phyloP scores from a whole-genome alignment of 2,113 vertebrate species.

The Ranitomeya imitator region DNA sequence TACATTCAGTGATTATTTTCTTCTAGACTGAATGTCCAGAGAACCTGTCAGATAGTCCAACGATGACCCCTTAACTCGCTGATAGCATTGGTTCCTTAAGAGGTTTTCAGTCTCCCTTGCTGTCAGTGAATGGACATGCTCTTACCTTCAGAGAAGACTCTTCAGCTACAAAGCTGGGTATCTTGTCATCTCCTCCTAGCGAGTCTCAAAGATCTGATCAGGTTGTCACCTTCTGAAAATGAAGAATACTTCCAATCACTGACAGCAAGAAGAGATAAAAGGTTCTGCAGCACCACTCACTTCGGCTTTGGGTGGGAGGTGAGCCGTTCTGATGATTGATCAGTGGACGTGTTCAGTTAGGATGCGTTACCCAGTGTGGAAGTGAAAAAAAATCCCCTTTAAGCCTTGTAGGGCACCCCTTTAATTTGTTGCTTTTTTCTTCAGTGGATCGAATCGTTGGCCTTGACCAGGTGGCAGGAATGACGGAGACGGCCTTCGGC shows the following conservation, averaged over 20 bases:
- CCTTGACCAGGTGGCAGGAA: conserved; percentile 95
- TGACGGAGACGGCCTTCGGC: conserved; percentile 95
- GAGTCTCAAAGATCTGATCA: background rate
- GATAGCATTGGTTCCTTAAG: background rate
- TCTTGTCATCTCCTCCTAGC: background rate
- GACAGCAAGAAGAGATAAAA: background rate
- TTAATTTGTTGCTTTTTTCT: background rate
- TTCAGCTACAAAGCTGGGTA: background rate
- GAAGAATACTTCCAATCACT: background rate
- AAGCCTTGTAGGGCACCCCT: background rate
- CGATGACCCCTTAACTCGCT: background rate
- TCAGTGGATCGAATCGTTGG: conserved; percentile 97
- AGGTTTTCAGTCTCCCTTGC: background rate
- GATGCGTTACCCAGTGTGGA: no score
- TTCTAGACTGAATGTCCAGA: conserved; percentile 95
- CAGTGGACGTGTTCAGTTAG: no score
- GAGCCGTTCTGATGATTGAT: no score
- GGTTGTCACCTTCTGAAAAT: no score
- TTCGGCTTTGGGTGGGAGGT: no score
- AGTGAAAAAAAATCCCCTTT: background rate
- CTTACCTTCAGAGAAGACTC: background rate
- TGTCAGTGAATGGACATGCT: background rate
- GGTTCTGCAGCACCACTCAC: no score
- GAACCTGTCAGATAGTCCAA: conserved; percentile 75
- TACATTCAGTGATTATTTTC: background rate